These are phyloP conservation scores for Casuarius casuarius DNA, from an alignment of 2,113 vertebrate species.

Conservation along the genomic window DNA sequence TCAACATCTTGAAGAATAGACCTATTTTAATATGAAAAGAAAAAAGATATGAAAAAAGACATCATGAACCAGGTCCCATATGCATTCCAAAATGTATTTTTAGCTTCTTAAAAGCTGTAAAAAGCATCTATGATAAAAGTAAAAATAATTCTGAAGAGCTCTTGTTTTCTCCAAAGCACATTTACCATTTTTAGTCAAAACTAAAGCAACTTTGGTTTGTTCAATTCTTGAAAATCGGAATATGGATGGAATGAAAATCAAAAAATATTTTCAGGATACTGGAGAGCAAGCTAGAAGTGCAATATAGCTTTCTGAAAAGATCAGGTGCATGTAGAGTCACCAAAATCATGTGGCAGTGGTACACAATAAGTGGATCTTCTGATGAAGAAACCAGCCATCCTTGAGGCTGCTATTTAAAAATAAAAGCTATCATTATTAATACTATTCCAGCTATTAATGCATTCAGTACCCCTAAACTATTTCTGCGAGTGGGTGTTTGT, in stretches of 20 bases:
- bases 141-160: background rate
- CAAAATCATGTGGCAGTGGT: background rate
- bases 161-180: background rate
- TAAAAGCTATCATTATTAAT: background rate
- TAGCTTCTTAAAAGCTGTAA: background rate
- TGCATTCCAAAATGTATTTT: background rate
- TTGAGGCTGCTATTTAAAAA: background rate
- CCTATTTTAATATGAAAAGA: background rate
- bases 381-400: background rate
- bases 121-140: background rate
- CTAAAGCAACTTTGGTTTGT: background rate
- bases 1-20: background rate
- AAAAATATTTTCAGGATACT: background rate
- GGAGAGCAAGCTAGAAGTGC: background rate
- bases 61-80: background rate
- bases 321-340: background rate
- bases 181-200: slow-evolving; percentile 46
- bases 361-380: background rate
- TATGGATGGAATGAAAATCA: background rate
- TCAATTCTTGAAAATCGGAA: slow-evolving; percentile 46
- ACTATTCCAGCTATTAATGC: background rate
- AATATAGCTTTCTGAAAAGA: background rate
- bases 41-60: background rate
- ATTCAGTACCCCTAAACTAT: background rate
- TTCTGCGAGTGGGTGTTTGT: background rate